Evolutionary conservation across 2,113 vertebrate genomes (phyloP).

Genomic region (Vimba vimba): DNA sequence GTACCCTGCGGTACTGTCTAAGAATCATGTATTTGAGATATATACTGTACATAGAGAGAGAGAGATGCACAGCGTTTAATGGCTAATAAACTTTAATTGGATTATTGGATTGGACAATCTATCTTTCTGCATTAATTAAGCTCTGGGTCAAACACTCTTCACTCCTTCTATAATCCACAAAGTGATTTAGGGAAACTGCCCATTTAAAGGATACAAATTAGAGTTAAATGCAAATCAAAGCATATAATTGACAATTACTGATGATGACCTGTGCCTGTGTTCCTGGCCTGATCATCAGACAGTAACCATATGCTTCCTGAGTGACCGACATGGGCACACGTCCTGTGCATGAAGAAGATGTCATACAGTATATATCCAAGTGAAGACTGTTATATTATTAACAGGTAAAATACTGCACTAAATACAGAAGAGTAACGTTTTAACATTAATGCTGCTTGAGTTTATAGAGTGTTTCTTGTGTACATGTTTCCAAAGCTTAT

Average conservation of each 20-base stretch:
- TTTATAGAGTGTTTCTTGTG: not conserved
- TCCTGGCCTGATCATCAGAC: slow-evolving; percentile 12
- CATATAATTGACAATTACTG: slow-evolving; percentile 61
- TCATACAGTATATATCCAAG: not conserved
- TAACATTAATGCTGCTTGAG: not conserved
- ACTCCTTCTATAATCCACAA: slow-evolving; percentile 59
- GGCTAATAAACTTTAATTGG: slow-evolving; percentile 68
- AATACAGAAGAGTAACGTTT: not conserved
- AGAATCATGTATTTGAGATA: not conserved
- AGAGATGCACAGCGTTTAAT: slow-evolving; percentile 43
- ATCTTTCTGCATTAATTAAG: slow-evolving; percentile 71
- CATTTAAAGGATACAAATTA: slow-evolving; percentile 57
- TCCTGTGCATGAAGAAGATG: not conserved
- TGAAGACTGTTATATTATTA: not conserved
- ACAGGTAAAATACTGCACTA: not conserved
- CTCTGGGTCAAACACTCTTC: slow-evolving; percentile 59
- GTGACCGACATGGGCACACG: not conserved
- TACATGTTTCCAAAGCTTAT: slow-evolving; percentile 18
- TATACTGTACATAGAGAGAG: not conserved
- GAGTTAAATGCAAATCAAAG: slow-evolving; percentile 61
- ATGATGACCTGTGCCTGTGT: slow-evolving; percentile 33
- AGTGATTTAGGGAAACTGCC: slow-evolving; percentile 57
- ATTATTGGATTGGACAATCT: slow-evolving; percentile 68
- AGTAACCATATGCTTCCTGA: not conserved
- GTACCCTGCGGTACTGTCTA: not conserved